phyloP scores from a whole-genome alignment of 2,888 invertebrate genomes.

The Elegia similella region DNA sequence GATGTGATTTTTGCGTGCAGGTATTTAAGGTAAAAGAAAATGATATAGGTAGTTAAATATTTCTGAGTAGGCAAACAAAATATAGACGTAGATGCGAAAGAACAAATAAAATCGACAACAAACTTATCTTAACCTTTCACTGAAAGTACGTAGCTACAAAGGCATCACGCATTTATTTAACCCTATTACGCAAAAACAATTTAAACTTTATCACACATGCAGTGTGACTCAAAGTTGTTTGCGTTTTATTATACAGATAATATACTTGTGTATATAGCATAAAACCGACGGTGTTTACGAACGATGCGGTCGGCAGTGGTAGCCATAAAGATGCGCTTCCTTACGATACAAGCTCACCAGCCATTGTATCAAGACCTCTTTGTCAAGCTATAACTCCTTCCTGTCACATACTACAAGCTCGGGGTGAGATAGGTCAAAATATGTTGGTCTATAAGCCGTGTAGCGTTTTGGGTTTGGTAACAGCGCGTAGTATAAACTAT shows the following conservation, averaged over 20 bases:
- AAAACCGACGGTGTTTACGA: constrained; percentile 34
- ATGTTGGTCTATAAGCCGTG: constrained; percentile 39
- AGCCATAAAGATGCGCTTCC: constrained; percentile 69
- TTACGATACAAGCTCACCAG: constrained; percentile 51
- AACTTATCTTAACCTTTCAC: too few relatives aligned
- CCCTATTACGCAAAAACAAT: background rate
- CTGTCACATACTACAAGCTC: constrained; percentile 24
- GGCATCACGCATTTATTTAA: background rate
- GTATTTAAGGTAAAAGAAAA: too few relatives aligned
- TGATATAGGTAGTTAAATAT: too few relatives aligned
- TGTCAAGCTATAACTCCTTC: constrained; percentile 27
- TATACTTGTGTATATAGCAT: constrained; percentile 21
- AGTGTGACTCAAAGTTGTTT: constrained; percentile 2
- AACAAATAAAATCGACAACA: too few relatives aligned
- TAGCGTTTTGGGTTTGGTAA: constrained; percentile 60
- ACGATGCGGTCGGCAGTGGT: constrained; percentile 59
- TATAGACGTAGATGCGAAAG: background rate
- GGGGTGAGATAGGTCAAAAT: constrained; percentile 34
- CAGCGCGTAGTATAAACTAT: constrained; percentile 69
- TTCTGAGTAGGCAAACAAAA: too few relatives aligned
- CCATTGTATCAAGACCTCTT: constrained; percentile 45
- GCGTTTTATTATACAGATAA: background rate
- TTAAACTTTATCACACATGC: background rate
- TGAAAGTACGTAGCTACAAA: background rate
- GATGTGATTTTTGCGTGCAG: too few relatives aligned